Evolutionary conservation across 2,113 vertebrate genomes (phyloP).

Genomic region (Camarhynchus parvulus): DNA sequence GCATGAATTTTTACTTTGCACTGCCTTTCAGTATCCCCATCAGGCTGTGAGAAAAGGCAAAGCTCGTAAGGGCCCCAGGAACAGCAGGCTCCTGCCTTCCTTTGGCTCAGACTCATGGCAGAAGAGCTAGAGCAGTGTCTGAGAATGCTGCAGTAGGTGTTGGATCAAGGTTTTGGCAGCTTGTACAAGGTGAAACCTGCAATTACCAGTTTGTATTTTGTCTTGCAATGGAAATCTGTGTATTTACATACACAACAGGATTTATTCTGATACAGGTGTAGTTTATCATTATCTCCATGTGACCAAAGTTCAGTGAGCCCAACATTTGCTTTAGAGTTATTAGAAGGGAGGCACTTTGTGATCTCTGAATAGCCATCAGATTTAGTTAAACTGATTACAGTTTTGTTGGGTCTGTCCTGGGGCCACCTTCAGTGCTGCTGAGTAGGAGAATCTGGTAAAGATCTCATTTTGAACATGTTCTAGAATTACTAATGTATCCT

Average conservation of each 20-base stretch:
- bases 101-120: accelerated
- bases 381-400: background rate
- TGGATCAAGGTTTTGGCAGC: background rate
- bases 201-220: background rate
- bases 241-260: background rate
- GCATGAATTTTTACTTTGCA: background rate
- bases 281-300: background rate
- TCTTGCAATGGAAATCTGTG: background rate
- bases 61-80: background rate
- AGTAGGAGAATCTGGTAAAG: background rate
- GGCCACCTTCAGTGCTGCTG: background rate
- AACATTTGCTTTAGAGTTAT: background rate
- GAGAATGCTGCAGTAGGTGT: background rate
- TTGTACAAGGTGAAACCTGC: background rate
- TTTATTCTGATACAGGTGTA: background rate
- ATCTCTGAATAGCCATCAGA: background rate
- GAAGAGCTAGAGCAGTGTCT: background rate
- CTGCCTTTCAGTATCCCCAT: background rate
- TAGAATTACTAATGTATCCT: background rate
- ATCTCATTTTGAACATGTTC: background rate
- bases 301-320: background rate
- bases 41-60: background rate
- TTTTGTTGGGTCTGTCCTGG: background rate
- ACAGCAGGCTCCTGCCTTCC: background rate
- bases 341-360: background rate